Evolutionary conservation across 2,797 vertebrate species (phyloP), one percentile per base, ranked within the genome.

Genomic region (Scleropages formosus): DNA sequence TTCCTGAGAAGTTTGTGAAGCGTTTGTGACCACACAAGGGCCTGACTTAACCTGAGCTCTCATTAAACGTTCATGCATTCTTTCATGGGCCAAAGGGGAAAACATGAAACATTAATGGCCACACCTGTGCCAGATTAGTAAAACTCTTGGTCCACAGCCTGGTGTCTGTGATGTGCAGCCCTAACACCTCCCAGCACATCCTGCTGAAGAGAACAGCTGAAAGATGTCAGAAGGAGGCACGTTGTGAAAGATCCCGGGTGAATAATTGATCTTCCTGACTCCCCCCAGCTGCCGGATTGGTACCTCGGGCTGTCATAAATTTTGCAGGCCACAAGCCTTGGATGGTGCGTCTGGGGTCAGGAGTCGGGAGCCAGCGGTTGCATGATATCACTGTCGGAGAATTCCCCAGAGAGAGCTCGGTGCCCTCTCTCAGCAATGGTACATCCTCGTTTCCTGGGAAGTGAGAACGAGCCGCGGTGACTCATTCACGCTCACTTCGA

Each of bases 81-180:
- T 69, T 75, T 79, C 65, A 22, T 27, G 49, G 49, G 68, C 73
- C 77, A 71, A 56, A 44, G 77, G 76, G 72, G 79, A 67, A 9
- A 24, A 69, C 59, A 81, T 82, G 64, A 83, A 83, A 82, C 82
- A 83, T 85, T 83, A 46, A 82, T 81, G 51, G 16, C 63, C 63
- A 72, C 44, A 9, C 66, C 61, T 20, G 8, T 13, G 49, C 47
- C 58, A 39, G 61, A 80, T 65, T 78, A 15, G 39, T 72, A 46
- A 63, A 49, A 70, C 78, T 64, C 62, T 24, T 72, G 59, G 60
- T 26, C 60, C 56, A n/a, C 31, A 20, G 12, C 60, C 39, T 70
- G 49, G 39, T 13, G 64, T 31, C 69, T 49, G 49, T n/a, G 49
- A 74, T 24, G n/a, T 15, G n/a, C 51, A 26, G 62, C 51, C 62